Base-by-base conservation (phyloP, 2,888 invertebrate species). In the Aromia moschata region DNA sequence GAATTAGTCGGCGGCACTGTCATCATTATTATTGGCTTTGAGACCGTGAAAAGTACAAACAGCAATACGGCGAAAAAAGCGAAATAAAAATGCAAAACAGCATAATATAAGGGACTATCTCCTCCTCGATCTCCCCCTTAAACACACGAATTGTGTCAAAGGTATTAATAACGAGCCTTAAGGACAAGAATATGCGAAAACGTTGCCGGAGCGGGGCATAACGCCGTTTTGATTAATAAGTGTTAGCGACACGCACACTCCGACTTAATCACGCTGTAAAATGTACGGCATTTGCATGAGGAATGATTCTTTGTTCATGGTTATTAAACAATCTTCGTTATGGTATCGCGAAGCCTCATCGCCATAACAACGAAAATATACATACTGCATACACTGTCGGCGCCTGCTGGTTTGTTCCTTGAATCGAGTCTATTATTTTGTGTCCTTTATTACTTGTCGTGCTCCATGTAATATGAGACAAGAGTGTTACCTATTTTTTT, bases 181-280 rank as follows among this genome's bases (percentile, higher is more conserved):
- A 68, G 61, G 65, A 70, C 64, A 69, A 63, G 66, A 60, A 65
- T 62, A 67, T 60, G 67, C 65, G 67, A 69, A 64, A 68, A 66
- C 57, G 57, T 61, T 56, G 56, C 45, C 30, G 54, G 57, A 61
- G 58, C 53, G 62, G 65, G 67, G 60, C 65, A 65, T 64, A 70
- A 70, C 70, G 64, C 56, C 67, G 70, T 71, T 76, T 76, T 79
- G 78, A 79, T 79, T 77, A 79, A 78, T 77, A 79, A 74, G 78
- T 79, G 78, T 77, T 75, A 73, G 77, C 67, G 75, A 76, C 79
- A 79, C 79, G 79, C 79, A 79, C 78, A 76, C 78, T 78, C 76
- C 76, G 68, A 77, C 76, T 79, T 77, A 78, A 79, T 79, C 78
- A 77, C 73, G 70, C 71, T 70, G 73, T 74, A 76, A 76, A 78